Evolutionary conservation across 2,888 invertebrate species (phyloP).

Genomic region (Diloba caeruleocephala): DNA sequence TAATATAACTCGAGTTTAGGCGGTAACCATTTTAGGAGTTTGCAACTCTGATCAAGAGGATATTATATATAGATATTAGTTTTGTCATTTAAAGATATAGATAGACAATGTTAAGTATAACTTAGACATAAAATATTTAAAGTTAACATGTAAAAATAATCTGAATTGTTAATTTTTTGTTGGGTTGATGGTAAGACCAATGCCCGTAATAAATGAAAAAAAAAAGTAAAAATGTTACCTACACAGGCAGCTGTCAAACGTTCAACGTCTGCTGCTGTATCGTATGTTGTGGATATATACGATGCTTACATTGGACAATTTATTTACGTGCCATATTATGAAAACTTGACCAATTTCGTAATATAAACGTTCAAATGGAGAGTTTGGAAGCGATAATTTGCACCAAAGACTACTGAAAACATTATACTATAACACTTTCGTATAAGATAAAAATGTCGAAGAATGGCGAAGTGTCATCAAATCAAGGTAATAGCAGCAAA

Average conservation of each 20-base stretch:
- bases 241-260: constrained; percentile 43
- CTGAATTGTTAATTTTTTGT: too few species aligned
- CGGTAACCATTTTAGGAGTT: too few species aligned
- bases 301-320: constrained; percentile 58
- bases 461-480: constrained; percentile 92
- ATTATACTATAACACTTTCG: constrained; percentile 53
- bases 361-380: constrained; percentile 77
- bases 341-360: constrained; percentile 67
- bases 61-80: too few species aligned
- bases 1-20: too few species aligned
- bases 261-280: constrained; percentile 18
- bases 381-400: constrained; percentile 66
- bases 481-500: constrained; percentile 83
- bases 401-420: constrained; percentile 73
- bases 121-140: too few species aligned
- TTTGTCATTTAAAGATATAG: too few species aligned
- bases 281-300: constrained; percentile 64
- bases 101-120: too few species aligned
- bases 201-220: too few species aligned
- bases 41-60: too few species aligned
- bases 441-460: constrained; percentile 91
- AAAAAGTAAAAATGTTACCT: too few species aligned
- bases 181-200: too few species aligned
- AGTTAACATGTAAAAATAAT: too few species aligned
- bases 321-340: constrained; percentile 65